phyloP scores from a whole-genome alignment of 2,797 vertebrate species.

The Aldrovandia affinis region DNA sequence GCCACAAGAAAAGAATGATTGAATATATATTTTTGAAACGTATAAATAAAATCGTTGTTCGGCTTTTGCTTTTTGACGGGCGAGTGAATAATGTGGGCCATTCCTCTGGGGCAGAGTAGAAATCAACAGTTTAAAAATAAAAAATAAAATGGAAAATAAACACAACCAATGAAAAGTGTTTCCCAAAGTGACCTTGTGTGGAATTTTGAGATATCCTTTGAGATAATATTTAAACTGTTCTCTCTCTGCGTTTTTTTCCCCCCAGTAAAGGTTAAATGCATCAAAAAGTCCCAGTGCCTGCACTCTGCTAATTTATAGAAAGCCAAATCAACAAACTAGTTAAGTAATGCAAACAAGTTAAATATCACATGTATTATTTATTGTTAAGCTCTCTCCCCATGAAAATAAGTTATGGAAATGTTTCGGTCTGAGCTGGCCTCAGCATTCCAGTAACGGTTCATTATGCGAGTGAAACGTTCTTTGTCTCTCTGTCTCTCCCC shows the following conservation, averaged over 20 bases:
- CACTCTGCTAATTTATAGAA: neutral
- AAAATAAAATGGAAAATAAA: too few species aligned
- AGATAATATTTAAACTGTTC: neutral
- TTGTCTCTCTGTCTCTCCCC: conserved; percentile 6
- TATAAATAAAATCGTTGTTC: too few species aligned
- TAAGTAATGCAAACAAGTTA: neutral
- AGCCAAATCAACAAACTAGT: neutral
- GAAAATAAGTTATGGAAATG: neutral
- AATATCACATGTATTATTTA: neutral
- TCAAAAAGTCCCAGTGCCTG: neutral
- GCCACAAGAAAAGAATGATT: too few species aligned
- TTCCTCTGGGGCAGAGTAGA: too few species aligned
- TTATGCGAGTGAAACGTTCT: neutral
- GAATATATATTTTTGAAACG: too few species aligned
- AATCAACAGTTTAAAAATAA: too few species aligned
- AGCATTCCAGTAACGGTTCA: neutral
- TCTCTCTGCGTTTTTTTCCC: neutral
- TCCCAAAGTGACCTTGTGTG: neutral
- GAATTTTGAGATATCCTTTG: neutral
- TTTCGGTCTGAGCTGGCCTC: neutral
- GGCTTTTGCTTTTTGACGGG: too few species aligned
- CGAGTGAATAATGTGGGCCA: too few species aligned
- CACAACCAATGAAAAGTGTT: neutral
- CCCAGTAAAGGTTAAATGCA: neutral
- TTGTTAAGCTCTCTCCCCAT: neutral